Conservation (phyloP, 2,113 vertebrate genomes). For the Enhydra lutris region DNA sequence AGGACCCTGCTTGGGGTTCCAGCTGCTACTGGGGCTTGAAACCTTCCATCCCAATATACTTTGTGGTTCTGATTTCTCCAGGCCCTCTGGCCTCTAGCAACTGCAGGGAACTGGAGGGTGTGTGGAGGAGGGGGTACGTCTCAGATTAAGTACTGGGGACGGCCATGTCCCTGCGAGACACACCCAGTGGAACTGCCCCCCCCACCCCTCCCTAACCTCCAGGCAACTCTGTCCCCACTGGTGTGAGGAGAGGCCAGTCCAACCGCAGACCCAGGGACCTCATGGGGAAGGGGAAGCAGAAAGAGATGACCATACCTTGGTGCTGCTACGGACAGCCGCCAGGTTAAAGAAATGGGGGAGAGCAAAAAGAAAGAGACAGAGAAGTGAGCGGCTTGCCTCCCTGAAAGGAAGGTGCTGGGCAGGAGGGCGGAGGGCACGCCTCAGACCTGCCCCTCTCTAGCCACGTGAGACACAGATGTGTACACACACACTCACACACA, state of each 20-base stretch:
- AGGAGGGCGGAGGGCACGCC: background rate
- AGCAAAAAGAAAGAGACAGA: constrained; percentile 68
- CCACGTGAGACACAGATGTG: background rate
- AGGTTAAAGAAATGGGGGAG: constrained; percentile 66
- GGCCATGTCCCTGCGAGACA: background rate
- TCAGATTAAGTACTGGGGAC: background rate
- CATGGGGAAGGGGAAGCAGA: background rate
- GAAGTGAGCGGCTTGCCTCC: constrained; percentile 32
- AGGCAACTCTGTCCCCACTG: background rate
- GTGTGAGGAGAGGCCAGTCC: background rate
- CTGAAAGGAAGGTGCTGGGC: background rate
- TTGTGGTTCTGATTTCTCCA: background rate
- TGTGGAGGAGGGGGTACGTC: background rate
- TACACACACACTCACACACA: background rate
- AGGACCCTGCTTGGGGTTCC: background rate
- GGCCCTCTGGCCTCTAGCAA: background rate
- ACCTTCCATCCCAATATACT: background rate
- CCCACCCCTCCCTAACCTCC: background rate
- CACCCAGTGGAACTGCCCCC: background rate
- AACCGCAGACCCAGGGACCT: background rate
- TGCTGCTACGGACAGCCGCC: constrained; percentile 67
- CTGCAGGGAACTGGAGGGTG: background rate
- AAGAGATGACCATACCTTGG: constrained; percentile 60
- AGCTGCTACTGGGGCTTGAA: background rate
- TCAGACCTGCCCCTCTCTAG: background rate